Conservation (phyloP, 1,140 invertebrate genomes). For the Battus philenor region DNA sequence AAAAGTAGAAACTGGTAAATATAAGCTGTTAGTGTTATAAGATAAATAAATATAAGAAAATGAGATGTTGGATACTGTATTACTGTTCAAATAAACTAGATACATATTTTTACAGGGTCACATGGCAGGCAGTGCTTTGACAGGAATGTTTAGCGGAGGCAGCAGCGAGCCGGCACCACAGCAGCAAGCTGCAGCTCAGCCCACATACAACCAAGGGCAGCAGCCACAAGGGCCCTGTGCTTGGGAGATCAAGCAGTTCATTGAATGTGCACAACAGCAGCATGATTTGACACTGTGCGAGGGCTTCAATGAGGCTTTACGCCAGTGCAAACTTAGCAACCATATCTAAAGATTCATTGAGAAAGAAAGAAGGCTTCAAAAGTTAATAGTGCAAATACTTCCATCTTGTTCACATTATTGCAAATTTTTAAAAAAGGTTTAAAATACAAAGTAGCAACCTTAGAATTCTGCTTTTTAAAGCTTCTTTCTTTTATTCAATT, state of each 20-base stretch:
- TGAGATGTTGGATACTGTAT: no score
- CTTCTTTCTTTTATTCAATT: no score
- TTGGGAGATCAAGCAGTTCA: constrained; percentile 93
- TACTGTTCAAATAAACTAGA: no score
- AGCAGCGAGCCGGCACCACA: constrained; percentile 76
- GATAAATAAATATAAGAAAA: no score
- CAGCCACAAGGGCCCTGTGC: constrained; percentile 84
- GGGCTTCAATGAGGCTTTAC: constrained; percentile 94
- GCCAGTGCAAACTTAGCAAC: constrained; percentile 87
- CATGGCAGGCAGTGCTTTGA: constrained; percentile 88
- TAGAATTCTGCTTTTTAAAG: no score
- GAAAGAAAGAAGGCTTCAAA: no score
- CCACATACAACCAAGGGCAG: constrained; percentile 61
- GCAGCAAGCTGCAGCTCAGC: constrained; percentile 62
- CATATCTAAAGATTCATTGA: constrained; percentile 49
- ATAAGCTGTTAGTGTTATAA: no score
- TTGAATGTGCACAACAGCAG: constrained; percentile 91
- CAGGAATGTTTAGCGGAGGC: constrained; percentile 88
- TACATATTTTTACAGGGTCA: constrained; percentile 84
- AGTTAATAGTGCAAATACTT: no score
- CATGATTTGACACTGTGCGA: constrained; percentile 90
- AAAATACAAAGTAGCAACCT: no score
- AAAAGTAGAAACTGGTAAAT: no score
- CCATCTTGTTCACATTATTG: no score
- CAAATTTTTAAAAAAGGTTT: no score